Base-by-base conservation (phyloP, 2,797 vertebrate genomes). In the Gadopsis marmoratus region DNA sequence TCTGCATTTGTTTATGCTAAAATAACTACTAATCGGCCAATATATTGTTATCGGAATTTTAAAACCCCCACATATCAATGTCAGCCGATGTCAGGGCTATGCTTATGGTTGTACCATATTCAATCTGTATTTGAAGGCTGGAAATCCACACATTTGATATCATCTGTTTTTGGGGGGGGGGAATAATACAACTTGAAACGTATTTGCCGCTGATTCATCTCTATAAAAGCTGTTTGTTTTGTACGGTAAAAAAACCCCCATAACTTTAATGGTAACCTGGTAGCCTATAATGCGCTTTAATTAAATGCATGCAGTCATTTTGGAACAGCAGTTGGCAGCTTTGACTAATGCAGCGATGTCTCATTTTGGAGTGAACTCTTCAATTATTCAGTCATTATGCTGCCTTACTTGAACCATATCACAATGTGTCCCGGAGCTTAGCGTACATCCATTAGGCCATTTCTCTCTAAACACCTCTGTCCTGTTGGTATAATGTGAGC, bases 341-440 rank as follows among this genome's bases (percentile, higher is more conserved):
- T 80, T 77, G 70, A 75, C 83, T 81, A 88, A 93, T 88, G 80
- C 67, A 56, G 81, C 13, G 3, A 29, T 60, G 78, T 84, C 75
- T 87, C 86, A 68, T 84, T 83, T 83, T 56, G 58, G 50, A 74
- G 79, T 59, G 35, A 90, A 87, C 79, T 67, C 77, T 66, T 86
- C 75, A 83, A 84, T 88, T 86, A 89, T 82, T 87, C 70, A 81
- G 76, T 73, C 68, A 78, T 88, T 83, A 81, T 43, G 13, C 72
- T 60, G 67, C 65, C 76, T 85, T 55, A 63, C 70, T 76, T 75
- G 64, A 88, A 74, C 74, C 54, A 26, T 50, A 71, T 81, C 73
- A 76, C 76, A 71, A 21, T 53, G 74, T 53, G 56, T 85, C 76
- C 78, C 61, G 33, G 33, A 76, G 67, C 73, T 50, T 21, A 50